Evolutionary conservation across 2,888 invertebrate species (phyloP).

Genomic region (Drosophila planitibia): DNA sequence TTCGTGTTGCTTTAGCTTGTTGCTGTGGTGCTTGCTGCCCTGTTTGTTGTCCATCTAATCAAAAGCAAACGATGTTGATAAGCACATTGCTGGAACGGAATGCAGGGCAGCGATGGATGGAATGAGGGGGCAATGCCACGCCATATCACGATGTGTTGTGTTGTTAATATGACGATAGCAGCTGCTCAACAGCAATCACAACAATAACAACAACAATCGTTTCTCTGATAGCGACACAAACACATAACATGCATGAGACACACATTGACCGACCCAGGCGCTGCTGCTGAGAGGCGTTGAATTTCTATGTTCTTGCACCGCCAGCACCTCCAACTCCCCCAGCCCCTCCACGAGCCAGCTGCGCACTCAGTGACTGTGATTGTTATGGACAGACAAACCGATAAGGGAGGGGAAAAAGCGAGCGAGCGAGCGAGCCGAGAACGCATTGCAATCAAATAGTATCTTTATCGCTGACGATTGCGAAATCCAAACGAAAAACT

Average conservation of each 20-base stretch:
- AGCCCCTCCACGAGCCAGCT: conserved; percentile 9
- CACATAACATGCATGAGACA: conserved; percentile 18
- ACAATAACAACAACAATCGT: conserved; percentile 22
- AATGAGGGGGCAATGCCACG: conserved; percentile 46
- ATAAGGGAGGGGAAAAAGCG: background rate
- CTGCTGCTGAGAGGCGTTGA: conserved; percentile 47
- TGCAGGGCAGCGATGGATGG: conserved; percentile 5
- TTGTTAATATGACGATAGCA: conserved; percentile 56
- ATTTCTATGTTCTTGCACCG: conserved; percentile 64
- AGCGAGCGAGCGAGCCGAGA: conserved; percentile 4
- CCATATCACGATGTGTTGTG: conserved; percentile 31
- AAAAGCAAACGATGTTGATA: conserved; percentile 46
- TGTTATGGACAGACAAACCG: background rate
- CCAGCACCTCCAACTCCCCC: background rate
- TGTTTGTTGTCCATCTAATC: conserved; percentile 49
- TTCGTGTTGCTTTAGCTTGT: conserved; percentile 3
- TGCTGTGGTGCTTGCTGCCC: conserved; percentile 7
- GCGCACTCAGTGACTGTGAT: conserved; percentile 29
- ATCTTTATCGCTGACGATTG: conserved; percentile 74
- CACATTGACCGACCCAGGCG: conserved; percentile 24
- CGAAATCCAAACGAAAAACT: conserved; percentile 78
- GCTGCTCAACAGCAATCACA: conserved; percentile 20
- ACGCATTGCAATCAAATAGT: conserved; percentile 55
- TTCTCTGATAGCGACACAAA: conserved; percentile 44
- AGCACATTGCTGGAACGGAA: conserved; percentile 21